Base-by-base conservation (phyloP, 2,113 vertebrate genomes). In the Hippocampus abdominalis region DNA sequence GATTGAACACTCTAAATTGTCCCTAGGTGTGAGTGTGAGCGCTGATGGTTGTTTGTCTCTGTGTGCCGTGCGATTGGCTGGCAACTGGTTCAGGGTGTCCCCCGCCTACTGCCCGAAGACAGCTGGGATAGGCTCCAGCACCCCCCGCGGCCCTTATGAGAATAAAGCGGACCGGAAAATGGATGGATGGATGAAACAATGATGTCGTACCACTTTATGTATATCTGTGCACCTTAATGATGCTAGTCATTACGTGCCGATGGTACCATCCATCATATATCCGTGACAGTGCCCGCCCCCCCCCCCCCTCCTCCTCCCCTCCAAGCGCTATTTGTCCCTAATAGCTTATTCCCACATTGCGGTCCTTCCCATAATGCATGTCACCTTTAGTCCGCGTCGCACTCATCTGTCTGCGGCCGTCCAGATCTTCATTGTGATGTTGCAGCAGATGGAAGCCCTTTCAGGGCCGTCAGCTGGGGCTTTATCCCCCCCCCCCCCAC, bases 381-480 rank as follows among this genome's bases (percentile, higher is more conserved):
- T 68, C 72, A 15, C 64, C 66, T 77, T 76, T 64, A 77, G 81
- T 82, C 71, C 65, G 64, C 2, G 48, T 51, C 32, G 27, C 20
- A 54, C 74, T 77, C 69, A 32, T 66, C 79, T 76, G 84, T 89
- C 86, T 88, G 62, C 5, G 29, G 61, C 77, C 59, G 51, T 62
- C 74, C 86, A 42, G 74, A 70, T 46, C 54, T 74, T 88, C 84
- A 76, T 87, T 90, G 85, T 88, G 68, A 79, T 75, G 70, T 68
- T 71, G 42, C 69, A 62, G 86, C 89, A 90, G 89, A 89, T 90
- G 89, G 89, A 75, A 61, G 69, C n/a, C 78, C 81, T 83, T 90
- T 90, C 82, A 90, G 63, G 62, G 4, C 49, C 76, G 76, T 88
- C 85, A 84, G 84, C 88, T 86, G 88, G 68, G 60, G 63, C 76